These are phyloP conservation scores for Holacanthella duospinosa DNA, from an alignment of 2,888 invertebrate genomes.

Conservation along the genomic window DNA sequence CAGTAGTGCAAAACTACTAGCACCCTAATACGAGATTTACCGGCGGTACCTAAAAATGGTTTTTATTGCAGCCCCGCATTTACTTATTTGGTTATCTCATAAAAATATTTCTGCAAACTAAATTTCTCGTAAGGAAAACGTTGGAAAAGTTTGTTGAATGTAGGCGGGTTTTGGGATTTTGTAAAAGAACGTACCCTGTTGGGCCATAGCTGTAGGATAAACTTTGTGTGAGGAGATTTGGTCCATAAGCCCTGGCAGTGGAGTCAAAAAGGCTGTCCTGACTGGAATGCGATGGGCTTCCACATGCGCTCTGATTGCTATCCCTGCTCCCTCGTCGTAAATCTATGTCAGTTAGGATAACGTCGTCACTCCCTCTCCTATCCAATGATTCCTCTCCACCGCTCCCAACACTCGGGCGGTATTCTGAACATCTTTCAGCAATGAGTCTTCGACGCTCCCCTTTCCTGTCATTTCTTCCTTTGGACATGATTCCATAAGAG, in stretches of 20 bases:
- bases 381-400: background rate
- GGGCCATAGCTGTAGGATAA: slow-evolving; percentile 6
- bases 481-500: slow-evolving; percentile 6
- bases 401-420: slow-evolving; percentile 7
- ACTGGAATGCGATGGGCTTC: slow-evolving; percentile 23
- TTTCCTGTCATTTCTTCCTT: slow-evolving; percentile 21
- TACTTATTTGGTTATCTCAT: no score
- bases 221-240: background rate
- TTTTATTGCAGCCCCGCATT: no score
- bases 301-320: slow-evolving; percentile 18
- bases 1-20: no score
- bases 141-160: no score
- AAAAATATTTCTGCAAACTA: no score
- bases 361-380: slow-evolving; percentile 22
- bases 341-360: slow-evolving; percentile 13
- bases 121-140: no score
- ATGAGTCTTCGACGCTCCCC: slow-evolving; percentile 28
- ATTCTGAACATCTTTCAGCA: slow-evolving; percentile 19
- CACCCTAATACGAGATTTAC: no score
- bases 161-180: no score
- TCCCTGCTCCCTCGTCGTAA: slow-evolving; percentile 24
- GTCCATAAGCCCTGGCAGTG: background rate
- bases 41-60: no score
- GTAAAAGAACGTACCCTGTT: background rate
- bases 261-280: slow-evolving; percentile 24